Conservation (phyloP, 2,888 invertebrate species). For the Chymomyza amoena region DNA sequence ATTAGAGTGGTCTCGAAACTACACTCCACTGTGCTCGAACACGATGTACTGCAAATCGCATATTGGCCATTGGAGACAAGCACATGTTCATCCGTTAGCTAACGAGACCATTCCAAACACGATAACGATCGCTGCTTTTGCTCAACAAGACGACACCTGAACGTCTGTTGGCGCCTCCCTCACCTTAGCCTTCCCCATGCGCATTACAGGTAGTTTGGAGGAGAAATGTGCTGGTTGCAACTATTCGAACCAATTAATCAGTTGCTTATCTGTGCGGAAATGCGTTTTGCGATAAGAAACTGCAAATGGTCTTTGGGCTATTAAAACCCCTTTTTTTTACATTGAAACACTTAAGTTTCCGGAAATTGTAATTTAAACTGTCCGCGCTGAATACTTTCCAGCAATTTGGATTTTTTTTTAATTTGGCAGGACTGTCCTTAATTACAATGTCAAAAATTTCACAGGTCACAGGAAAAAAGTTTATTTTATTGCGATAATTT, state of each 20-base stretch:
- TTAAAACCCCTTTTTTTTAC: not conserved
- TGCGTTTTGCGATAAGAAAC: not conserved
- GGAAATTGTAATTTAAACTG: no score
- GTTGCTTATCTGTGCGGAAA: not conserved
- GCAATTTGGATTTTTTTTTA: no score
- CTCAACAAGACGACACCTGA: constrained; percentile 28
- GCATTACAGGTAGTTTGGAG: not conserved
- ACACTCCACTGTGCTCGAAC: constrained; percentile 50
- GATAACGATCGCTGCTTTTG: constrained; percentile 71
- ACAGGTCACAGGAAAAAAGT: no score
- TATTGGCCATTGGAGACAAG: constrained; percentile 36
- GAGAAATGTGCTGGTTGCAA: not conserved
- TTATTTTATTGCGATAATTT: no score
- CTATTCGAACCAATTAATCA: not conserved
- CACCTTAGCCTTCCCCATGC: not conserved
- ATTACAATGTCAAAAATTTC: no score
- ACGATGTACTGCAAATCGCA: constrained; percentile 43
- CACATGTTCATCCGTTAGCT: constrained; percentile 73
- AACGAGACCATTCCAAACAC: constrained; percentile 79
- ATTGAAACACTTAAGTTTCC: no score
- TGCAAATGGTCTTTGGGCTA: not conserved
- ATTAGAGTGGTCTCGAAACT: constrained; percentile 79
- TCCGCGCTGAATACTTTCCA: no score
- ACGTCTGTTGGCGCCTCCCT: not conserved
- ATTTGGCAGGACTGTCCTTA: no score